Evolutionary conservation across 2,888 invertebrate genomes (phyloP).

Genomic region (Nephrotoma flavescens): DNA sequence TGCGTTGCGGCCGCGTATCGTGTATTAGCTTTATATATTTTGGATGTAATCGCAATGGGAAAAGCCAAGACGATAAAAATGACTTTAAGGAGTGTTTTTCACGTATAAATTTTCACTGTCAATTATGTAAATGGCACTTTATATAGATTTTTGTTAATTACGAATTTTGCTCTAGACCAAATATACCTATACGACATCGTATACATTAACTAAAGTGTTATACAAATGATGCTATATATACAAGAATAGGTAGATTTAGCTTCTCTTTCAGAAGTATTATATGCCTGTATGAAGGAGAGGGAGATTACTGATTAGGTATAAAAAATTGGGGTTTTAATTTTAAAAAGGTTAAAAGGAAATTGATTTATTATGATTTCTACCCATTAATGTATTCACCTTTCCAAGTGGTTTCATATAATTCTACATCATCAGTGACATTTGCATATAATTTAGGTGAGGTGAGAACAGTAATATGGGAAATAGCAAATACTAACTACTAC

Average conservation of each 20-base stretch:
- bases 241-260: not conserved
- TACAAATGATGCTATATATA: not conserved
- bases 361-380: not conserved
- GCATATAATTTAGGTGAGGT: no score
- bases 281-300: not conserved
- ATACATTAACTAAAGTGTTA: not conserved
- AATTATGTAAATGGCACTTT: not conserved
- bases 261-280: not conserved
- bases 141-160: not conserved
- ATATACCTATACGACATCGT: not conserved
- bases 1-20: not conserved
- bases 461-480: no score
- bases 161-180: not conserved
- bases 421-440: no score
- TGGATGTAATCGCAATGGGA: not conserved
- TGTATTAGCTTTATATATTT: not conserved
- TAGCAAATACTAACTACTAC: no score
- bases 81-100: not conserved
- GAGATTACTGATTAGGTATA: not conserved
- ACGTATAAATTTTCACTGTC: not conserved
- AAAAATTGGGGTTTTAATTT: not conserved
- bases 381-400: no score
- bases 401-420: no score
- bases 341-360: not conserved
- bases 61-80: not conserved